Conservation (phyloP, 2,797 vertebrate genomes). For the Melanotaenia parkinsoni region DNA sequence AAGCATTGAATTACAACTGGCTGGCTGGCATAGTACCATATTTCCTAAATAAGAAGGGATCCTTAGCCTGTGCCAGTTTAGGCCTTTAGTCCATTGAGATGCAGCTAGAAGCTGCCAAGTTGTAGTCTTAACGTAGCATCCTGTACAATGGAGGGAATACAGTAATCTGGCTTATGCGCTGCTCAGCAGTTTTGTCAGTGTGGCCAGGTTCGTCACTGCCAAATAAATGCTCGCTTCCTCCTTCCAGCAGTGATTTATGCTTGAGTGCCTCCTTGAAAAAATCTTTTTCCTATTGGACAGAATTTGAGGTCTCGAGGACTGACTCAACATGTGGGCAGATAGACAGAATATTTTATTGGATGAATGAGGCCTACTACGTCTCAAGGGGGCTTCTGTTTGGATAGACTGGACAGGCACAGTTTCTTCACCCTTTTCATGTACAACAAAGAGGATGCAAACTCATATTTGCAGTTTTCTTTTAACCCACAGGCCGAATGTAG, state of each 20-base stretch:
- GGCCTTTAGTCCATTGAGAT: constrained; percentile 48
- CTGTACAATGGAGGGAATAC: constrained; percentile 45
- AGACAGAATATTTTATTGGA: constrained; percentile 53
- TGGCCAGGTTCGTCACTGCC: constrained; percentile 45
- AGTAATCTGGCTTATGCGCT: constrained; percentile 61
- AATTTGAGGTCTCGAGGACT: constrained; percentile 43
- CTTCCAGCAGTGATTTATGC: constrained; percentile 67
- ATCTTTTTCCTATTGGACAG: constrained; percentile 60
- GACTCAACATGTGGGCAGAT: constrained; percentile 11
- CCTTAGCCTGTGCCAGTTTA: constrained; percentile 43
- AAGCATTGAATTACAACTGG: constrained; percentile 45
- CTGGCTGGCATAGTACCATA: constrained; percentile 26
- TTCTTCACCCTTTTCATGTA: constrained; percentile 26
- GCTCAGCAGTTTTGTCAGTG: constrained; percentile 67
- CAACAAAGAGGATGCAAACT: constrained; percentile 20
- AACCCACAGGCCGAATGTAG: constrained; percentile 6
- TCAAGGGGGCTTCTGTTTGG: constrained; percentile 12
- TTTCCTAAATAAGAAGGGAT: constrained; percentile 24
- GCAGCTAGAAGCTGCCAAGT: constrained; percentile 59
- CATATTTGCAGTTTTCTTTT: constrained; percentile 18
- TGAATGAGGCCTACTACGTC: constrained; percentile 50
- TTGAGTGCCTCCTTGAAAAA: constrained; percentile 55
- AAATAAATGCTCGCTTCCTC: constrained; percentile 62
- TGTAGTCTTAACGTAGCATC: constrained; percentile 49
- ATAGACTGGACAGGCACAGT: constrained; percentile 1